Conservation (phyloP, 2,113 vertebrate species). For the Clupea harengus region DNA sequence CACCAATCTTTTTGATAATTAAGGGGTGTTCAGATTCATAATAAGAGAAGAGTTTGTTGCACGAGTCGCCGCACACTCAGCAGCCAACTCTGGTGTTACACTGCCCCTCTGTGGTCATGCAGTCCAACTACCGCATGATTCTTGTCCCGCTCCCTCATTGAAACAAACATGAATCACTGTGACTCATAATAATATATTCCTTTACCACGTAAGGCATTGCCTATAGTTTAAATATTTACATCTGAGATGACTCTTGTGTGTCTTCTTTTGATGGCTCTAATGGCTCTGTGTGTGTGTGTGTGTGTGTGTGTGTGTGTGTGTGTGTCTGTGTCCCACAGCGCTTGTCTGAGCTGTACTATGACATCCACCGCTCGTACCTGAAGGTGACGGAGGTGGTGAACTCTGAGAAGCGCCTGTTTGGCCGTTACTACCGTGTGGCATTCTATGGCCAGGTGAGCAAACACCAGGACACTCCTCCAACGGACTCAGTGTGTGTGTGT, state of each 20-base stretch:
- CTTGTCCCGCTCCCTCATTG: no score
- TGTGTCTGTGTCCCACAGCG: conserved; percentile 68
- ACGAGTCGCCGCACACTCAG: no score
- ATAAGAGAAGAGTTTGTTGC: no score
- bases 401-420: conserved; percentile 92
- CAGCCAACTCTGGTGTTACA: no score
- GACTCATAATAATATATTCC: not conserved
- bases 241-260: not conserved
- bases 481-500: no score
- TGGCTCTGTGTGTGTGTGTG: not conserved
- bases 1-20: no score
- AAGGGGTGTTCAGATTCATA: no score
- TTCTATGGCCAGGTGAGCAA: conserved; percentile 93
- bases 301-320: conserved; percentile 14
- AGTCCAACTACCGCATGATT: no score
- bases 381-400: conserved; percentile 97
- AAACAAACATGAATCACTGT: no score
- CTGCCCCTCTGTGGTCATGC: no score
- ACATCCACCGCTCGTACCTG: conserved; percentile 95
- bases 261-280: not conserved
- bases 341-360: conserved; percentile 92
- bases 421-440: conserved; percentile 93
- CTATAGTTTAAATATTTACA: not conserved
- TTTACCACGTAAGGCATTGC: not conserved
- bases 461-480: not conserved